phyloP scores from a whole-genome alignment of 2,888 invertebrate genomes.

The Drosophila anomelani region DNA sequence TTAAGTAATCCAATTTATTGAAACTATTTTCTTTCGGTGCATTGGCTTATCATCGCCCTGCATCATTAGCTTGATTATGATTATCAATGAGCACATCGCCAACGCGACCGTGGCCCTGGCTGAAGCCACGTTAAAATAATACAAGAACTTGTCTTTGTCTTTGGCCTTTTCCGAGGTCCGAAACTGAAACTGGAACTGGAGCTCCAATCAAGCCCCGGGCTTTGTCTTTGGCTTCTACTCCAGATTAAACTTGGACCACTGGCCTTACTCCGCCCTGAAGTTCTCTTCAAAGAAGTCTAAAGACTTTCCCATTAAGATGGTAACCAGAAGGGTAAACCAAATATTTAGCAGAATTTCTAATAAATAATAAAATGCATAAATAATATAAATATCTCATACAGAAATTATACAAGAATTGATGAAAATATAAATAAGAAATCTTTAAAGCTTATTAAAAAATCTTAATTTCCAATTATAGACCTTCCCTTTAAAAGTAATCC shows the following conservation, averaged over 20 bases:
- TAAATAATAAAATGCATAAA: background rate
- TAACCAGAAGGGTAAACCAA: background rate
- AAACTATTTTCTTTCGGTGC: conserved; percentile 13
- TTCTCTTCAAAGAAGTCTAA: conserved; percentile 1
- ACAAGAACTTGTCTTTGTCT: conserved; percentile 55
- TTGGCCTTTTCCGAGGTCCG: conserved; percentile 3
- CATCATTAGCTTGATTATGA: conserved; percentile 80
- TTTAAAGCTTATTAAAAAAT: too few relatives aligned
- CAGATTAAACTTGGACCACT: conserved; percentile 30
- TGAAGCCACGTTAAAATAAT: conserved; percentile 54
- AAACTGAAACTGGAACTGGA: conserved; percentile 18
- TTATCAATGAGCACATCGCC: conserved; percentile 75
- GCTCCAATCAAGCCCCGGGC: conserved; percentile 20
- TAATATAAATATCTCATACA: background rate
- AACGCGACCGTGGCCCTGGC: conserved; percentile 31
- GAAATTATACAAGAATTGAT: too few relatives aligned
- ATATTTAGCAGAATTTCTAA: background rate
- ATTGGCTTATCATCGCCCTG: conserved; percentile 66
- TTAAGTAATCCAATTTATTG: background rate
- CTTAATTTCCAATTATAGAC: too few relatives aligned
- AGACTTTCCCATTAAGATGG: background rate
- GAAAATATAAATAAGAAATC: too few relatives aligned
- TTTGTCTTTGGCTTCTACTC: conserved; percentile 18
- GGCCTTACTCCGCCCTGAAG: background rate
- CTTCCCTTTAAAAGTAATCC: too few relatives aligned